phyloP scores from a whole-genome alignment of 1,140 invertebrate genomes.

The Manduca sexta region DNA sequence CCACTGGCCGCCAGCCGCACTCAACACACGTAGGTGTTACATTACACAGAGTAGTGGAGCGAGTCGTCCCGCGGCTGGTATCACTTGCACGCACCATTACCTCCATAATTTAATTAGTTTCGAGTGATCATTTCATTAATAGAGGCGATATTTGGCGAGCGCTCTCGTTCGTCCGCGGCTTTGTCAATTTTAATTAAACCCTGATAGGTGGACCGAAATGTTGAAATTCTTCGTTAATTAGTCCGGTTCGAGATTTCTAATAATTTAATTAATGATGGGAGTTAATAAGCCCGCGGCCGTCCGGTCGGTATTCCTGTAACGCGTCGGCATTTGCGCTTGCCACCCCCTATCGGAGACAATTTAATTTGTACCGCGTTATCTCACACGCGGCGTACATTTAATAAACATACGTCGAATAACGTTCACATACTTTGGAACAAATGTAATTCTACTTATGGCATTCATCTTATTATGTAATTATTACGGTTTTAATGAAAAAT shows the following conservation, averaged over 20 bases:
- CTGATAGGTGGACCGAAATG: constrained; percentile 67
- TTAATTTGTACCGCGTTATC: constrained; percentile 2
- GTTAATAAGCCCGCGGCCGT: constrained; percentile 58
- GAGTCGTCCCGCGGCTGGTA: constrained; percentile 43
- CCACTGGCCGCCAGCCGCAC: no score
- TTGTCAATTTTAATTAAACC: constrained; percentile 72
- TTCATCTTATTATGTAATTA: neutral
- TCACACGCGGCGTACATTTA: neutral
- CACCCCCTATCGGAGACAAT: neutral
- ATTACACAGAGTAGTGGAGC: constrained; percentile 22
- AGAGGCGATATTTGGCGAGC: constrained; percentile 66
- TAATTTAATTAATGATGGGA: constrained; percentile 67
- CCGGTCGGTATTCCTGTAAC: constrained; percentile 56
- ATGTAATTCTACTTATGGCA: no score
- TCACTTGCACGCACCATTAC: constrained; percentile 69
- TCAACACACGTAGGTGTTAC: constrained; percentile 27
- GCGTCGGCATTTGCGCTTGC: constrained; percentile 42
- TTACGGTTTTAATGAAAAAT: no score
- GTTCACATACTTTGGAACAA: no score
- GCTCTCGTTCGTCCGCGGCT: constrained; percentile 51
- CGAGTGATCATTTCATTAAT: constrained; percentile 71
- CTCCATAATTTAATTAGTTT: constrained; percentile 72
- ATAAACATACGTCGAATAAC: neutral
- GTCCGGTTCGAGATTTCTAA: constrained; percentile 66
- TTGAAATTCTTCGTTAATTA: constrained; percentile 72